phyloP scores from a whole-genome alignment of 1,140 invertebrate genomes.

The Cyclargus thomasi region DNA sequence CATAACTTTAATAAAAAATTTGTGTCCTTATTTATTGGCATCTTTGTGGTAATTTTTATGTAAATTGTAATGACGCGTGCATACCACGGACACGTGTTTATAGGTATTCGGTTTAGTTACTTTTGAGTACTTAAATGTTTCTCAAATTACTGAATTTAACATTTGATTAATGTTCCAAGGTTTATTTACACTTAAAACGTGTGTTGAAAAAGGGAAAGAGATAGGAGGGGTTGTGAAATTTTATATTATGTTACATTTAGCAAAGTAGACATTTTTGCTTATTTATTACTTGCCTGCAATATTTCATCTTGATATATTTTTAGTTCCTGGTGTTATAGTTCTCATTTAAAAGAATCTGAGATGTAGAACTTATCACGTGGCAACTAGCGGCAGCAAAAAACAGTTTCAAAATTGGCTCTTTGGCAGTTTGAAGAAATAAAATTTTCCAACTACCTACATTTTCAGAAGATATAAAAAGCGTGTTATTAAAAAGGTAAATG shows the following conservation, averaged over 20 bases:
- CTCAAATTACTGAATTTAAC: neutral
- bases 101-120: neutral
- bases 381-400: neutral
- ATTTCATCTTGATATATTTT: neutral
- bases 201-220: too few species aligned
- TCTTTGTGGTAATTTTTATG: too few species aligned
- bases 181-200: neutral
- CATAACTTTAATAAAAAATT: too few species aligned
- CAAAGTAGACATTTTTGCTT: neutral
- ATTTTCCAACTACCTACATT: too few species aligned
- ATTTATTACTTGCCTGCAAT: slow-evolving; percentile 11
- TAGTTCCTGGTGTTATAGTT: neutral
- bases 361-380: neutral
- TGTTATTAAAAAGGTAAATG: too few species aligned
- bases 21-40: neutral
- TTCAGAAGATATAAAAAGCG: too few species aligned
- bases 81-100: neutral
- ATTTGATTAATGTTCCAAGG: neutral
- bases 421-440: too few species aligned
- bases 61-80: neutral
- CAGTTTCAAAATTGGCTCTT: too few species aligned
- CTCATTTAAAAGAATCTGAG: neutral
- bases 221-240: neutral
- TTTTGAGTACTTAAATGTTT: neutral
- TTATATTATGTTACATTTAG: neutral